Evolutionary conservation across 2,888 invertebrate species (phyloP), one percentile per base, ranked within the genome.

Genomic region (Amorpha juglandis): DNA sequence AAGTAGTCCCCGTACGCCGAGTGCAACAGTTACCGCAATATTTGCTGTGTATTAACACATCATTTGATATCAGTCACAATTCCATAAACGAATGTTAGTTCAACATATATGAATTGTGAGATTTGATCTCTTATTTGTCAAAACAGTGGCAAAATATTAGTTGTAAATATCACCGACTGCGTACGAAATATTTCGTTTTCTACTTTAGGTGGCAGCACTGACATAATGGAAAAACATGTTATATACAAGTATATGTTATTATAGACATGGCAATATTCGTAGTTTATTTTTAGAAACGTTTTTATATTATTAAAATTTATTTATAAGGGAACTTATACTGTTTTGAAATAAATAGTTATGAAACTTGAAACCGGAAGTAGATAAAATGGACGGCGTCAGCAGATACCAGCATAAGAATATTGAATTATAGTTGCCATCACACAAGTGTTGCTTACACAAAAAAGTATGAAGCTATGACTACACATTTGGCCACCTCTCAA

Each of bases 161-260:
- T 89, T 87, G 92, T 92, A 93, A 92, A 92, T 91, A 91, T 90
- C 88, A 92, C 92, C 92, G 92, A 92, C 90, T 91, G 88, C 91
- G 89, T 91, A 91, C 89, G 88, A 92, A 87, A 90, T 85, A 88
- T 84, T 87, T 84, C 84, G 79, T 79, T 76, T 72, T 72, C 69
- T 77, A 70, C 68, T 75, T 70, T 72, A 70, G 83, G 77, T 93
- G 92, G 91, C 78, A 90, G 81, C 77, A 84, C 78, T 91, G 90
- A 71, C 1, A 70, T 73, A 63, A 70, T 58, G 64, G 51, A 63
- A 53, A 69, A 66, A 67, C 38, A 63, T 67, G 55, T 35, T 51
- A 62, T 51, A n/a, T 19, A 6, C 51, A 48, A 16, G 53, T 16
- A 6, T 52, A 6, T 27, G n/a, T 0, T 7, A 16, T n/a, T 4